phyloP scores from a whole-genome alignment of 2,888 invertebrate species.

The Drosophila percnosoma region DNA sequence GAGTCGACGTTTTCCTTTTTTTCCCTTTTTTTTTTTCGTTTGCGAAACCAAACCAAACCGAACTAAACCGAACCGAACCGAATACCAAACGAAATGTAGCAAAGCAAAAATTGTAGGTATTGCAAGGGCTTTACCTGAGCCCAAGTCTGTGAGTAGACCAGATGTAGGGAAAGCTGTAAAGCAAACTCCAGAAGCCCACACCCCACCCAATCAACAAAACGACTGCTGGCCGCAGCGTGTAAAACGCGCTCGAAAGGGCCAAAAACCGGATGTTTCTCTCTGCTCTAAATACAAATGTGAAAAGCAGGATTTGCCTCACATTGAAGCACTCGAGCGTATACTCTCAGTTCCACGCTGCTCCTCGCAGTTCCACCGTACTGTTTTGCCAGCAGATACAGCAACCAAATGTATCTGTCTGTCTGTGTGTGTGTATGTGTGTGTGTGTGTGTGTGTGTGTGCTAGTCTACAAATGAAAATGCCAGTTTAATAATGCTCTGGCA shows the following conservation, averaged over 20 bases:
- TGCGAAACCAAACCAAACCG: slow-evolving; percentile 10
- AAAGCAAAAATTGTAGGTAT: slow-evolving; percentile 53
- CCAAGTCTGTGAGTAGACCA: slow-evolving; percentile 27
- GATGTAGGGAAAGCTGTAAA: slow-evolving; percentile 18
- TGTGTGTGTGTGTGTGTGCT: slow-evolving; percentile 21
- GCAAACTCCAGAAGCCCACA: slow-evolving; percentile 3
- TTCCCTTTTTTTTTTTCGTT: not conserved
- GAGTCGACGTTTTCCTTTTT: slow-evolving; percentile 26
- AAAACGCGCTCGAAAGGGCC: slow-evolving; percentile 14
- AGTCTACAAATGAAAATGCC: slow-evolving; percentile 72
- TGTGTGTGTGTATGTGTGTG: not conserved
- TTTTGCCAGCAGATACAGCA: slow-evolving; percentile 36
- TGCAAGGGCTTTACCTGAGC: slow-evolving; percentile 46
- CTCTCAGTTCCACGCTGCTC: slow-evolving; percentile 22
- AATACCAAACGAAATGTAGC: slow-evolving; percentile 19
- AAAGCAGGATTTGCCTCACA: slow-evolving; percentile 59
- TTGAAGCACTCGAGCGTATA: slow-evolving; percentile 40
- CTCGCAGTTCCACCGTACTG: slow-evolving; percentile 21
- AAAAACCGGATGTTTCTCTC: slow-evolving; percentile 17
- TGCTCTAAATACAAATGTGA: slow-evolving; percentile 68
- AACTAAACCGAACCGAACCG: not conserved
- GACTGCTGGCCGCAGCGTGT: slow-evolving; percentile 44
- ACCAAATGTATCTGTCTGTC: slow-evolving; percentile 43
- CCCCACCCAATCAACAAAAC: slow-evolving; percentile 37
- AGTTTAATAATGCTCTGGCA: slow-evolving; percentile 73